Evolutionary conservation across 2,113 vertebrate genomes (phyloP).

Genomic region (Ochotona princeps): DNA sequence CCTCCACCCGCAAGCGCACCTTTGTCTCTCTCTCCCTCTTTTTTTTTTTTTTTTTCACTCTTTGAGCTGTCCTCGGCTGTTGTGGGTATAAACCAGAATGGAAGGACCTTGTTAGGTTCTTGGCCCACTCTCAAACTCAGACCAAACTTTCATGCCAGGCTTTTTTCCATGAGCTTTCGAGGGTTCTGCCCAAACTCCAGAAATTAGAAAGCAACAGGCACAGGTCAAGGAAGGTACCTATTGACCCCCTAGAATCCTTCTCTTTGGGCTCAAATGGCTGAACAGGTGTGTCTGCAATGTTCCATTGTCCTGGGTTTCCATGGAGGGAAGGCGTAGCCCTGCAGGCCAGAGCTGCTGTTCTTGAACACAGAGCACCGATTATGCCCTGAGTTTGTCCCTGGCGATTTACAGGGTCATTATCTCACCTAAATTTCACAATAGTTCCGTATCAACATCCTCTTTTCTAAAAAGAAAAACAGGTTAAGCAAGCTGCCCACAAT

Average conservation of each 20-base stretch:
- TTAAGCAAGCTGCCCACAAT: neutral
- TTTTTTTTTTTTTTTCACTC: neutral
- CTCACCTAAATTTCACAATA: slow-evolving; percentile 39
- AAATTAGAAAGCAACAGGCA: neutral
- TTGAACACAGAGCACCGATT: neutral
- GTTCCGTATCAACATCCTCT: neutral
- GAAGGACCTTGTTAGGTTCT: neutral
- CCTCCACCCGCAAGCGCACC: no score
- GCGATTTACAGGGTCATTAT: neutral
- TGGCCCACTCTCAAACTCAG: neutral
- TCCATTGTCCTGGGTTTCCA: neutral
- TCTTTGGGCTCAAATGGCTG: neutral
- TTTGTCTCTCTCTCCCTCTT: neutral
- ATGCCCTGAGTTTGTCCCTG: neutral
- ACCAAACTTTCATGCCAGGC: neutral
- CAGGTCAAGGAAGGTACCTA: neutral
- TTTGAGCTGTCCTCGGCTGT: neutral
- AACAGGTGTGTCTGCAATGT: neutral
- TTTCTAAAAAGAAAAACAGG: slow-evolving; percentile 12
- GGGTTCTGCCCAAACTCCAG: neutral
- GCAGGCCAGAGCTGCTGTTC: no score
- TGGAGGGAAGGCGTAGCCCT: neutral
- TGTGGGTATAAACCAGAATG: neutral
- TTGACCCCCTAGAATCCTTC: neutral
- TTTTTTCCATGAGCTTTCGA: neutral